These are phyloP conservation scores for Rhinoderma darwinii DNA, from an alignment of 2,113 vertebrate genomes.

Conservation along the genomic window DNA sequence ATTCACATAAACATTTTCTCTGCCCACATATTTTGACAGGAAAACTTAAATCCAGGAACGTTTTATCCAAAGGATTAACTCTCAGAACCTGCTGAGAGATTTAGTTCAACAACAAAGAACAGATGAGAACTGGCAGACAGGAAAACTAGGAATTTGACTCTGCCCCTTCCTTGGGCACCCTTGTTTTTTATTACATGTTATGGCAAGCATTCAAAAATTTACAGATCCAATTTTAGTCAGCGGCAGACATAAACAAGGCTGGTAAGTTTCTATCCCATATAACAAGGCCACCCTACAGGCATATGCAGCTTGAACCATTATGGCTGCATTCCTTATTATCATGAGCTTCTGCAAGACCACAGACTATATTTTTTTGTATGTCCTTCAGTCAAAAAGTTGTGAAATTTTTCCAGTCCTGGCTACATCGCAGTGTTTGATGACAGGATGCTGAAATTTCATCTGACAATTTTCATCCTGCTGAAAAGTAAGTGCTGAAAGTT, in stretches of 20 bases:
- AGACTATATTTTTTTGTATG: neutral
- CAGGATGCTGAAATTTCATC: neutral
- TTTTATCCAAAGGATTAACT: neutral
- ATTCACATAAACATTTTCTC: no score
- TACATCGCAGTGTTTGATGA: neutral
- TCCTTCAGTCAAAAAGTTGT: neutral
- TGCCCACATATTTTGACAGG: neutral
- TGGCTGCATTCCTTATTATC: neutral
- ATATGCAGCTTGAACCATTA: conserved; percentile 4
- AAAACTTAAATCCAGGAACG: neutral
- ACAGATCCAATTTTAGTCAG: neutral
- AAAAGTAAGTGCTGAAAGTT: neutral
- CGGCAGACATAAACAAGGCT: neutral
- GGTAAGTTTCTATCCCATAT: neutral
- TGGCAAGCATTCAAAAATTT: neutral
- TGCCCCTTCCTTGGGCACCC: neutral
- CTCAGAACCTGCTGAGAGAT: neutral
- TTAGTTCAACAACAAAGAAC: neutral
- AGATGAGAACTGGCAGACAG: neutral
- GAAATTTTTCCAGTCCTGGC: neutral
- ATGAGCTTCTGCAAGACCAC: neutral
- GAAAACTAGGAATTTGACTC: neutral
- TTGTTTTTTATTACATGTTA: neutral
- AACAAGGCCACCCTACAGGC: neutral
- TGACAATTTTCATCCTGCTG: conserved; percentile 8